Conservation (phyloP, 2,888 invertebrate genomes). For the Drosophila lutescens region DNA sequence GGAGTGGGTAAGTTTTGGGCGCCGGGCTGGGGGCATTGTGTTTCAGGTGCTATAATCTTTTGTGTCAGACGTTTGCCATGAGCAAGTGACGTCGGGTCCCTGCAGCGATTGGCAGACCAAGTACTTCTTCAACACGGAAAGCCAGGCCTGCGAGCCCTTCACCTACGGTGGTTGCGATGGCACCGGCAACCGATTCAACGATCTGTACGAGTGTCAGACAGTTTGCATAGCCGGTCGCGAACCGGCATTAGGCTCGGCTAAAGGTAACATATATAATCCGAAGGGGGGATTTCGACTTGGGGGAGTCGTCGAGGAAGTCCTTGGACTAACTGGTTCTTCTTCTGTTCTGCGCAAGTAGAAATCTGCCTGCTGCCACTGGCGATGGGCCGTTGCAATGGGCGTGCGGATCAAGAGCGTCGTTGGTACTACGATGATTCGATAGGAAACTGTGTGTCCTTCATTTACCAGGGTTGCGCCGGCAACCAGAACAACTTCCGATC, state of each 20-base stretch:
- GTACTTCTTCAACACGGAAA: constrained; percentile 88
- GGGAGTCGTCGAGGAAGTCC: constrained; percentile 1
- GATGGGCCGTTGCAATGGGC: constrained; percentile 86
- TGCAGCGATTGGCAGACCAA: constrained; percentile 87
- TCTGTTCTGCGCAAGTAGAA: constrained; percentile 84
- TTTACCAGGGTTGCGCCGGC: constrained; percentile 94
- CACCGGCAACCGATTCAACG: constrained; percentile 93
- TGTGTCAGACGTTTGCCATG: constrained; percentile 89
- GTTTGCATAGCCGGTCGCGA: constrained; percentile 88
- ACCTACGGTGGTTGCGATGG: constrained; percentile 93
- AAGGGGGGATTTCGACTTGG: constrained; percentile 4
- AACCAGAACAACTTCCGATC: constrained; percentile 93
- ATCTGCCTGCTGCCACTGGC: constrained; percentile 88
- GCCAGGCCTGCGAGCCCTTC: constrained; percentile 89
- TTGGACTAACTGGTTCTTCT: constrained; percentile 38
- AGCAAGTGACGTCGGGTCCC: constrained; percentile 88
- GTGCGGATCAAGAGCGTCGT: constrained; percentile 85
- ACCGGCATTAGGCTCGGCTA: constrained; percentile 64
- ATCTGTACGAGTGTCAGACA: constrained; percentile 89
- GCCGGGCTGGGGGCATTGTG: not conserved
- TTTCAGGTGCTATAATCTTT: constrained; percentile 50
- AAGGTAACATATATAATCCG: constrained; percentile 73
- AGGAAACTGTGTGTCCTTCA: constrained; percentile 91
- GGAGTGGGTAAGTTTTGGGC: constrained; percentile 86
- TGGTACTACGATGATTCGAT: constrained; percentile 90